Base-by-base conservation (phyloP, 2,797 vertebrate genomes). In the Centroberyx gerrardi region DNA sequence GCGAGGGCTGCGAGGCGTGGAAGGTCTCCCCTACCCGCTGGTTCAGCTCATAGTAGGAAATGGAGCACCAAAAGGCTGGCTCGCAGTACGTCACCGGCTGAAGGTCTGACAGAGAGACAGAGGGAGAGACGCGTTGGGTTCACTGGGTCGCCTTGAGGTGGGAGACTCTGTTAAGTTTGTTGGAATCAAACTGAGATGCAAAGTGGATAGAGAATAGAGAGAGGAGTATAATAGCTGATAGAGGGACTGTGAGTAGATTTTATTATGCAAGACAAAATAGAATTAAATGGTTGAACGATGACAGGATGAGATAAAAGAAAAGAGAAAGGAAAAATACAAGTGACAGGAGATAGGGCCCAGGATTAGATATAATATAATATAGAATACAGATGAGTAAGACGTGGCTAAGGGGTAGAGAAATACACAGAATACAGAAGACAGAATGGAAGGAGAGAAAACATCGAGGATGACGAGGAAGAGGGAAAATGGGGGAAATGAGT, bases 41-140 rank as follows among this genome's bases (percentile, higher is more conserved):
- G 96, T 99, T 99, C 83, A 99, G 94, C 90, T 99, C 98, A 0
- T 99, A 99, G 95, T 99, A 99, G 53, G 98, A 99, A 68, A 99
- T 99, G 1, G 98, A 99, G 91, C 98, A 99, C 98, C 98, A 99
- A 93, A 99, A 99, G 5, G 98, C 98, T 0, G 98, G 98, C 93
- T 99, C 98, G 5, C 98, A 99, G 94, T 99, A 99, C 18, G 97
- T 99, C 74, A 99, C 98, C 0, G 98, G 98, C 94, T 99, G 98
- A 77, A 99, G 96, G 83, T 99, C 98, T 99, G 91, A 56, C 4
- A 74, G 48, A 62, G n/a, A 83, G 29, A 79, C 0, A 46, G 29
- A 70, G 8, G 36, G 42, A 62, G 36, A 67, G 7, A 28, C 14
- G 46, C 7, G 22, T 2, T 36, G 10, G 8, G 13, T 22, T 44